phyloP scores from a whole-genome alignment of 2,888 invertebrate species.

The Cancer borealis region DNA sequence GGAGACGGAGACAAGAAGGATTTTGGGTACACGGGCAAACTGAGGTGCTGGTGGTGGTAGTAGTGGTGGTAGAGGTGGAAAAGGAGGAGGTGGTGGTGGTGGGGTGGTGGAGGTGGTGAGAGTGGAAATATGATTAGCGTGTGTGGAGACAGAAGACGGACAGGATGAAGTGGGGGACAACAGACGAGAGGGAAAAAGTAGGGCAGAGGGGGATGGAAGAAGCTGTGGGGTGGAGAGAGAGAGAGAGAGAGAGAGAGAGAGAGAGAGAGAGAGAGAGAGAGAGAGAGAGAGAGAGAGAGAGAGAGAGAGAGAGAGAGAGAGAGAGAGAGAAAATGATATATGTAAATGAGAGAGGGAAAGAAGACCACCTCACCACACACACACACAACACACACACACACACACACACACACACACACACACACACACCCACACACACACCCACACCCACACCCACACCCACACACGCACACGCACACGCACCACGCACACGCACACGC shows the following conservation, averaged over 20 bases:
- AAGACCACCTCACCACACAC: too few relatives aligned
- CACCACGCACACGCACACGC: not conserved
- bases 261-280: not conserved
- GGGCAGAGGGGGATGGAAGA: not conserved
- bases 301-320: not conserved
- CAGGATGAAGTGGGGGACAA: not conserved
- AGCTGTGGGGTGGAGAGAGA: not conserved
- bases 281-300: not conserved
- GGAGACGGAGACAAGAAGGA: conserved; percentile 8
- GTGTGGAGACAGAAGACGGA: conserved; percentile 3
- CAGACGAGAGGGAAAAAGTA: conserved; percentile 22
- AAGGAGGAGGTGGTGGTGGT: not conserved
- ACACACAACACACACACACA: conserved; percentile 29
- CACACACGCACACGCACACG: not conserved
- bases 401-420: conserved; percentile 13
- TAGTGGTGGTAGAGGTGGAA: not conserved
- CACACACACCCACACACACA: not conserved
- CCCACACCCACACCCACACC: not conserved
- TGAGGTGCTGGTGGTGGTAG: not conserved
- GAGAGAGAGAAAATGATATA: conserved; percentile 22
- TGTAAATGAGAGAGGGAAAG: not conserved
- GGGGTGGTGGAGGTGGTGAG: not conserved
- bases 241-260: not conserved
- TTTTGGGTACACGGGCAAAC: not conserved
- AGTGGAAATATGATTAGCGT: not conserved